Conservation (phyloP, 2,888 invertebrate species). For the Eledona agricola region DNA sequence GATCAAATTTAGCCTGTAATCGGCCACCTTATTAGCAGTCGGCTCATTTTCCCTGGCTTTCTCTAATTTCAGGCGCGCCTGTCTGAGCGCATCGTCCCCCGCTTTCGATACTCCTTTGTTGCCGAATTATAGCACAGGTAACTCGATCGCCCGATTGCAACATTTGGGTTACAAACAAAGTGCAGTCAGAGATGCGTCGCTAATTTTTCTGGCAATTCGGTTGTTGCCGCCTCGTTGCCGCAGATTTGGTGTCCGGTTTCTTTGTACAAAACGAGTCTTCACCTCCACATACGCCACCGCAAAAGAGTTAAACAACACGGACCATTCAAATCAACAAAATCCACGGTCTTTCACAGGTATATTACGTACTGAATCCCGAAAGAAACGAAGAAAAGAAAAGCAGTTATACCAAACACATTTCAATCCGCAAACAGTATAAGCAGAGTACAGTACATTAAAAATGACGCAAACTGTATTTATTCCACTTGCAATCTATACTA, state of each 20-base stretch:
- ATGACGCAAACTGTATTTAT: too few relatives aligned
- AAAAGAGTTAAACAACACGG: too few relatives aligned
- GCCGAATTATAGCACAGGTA: conserved; percentile 54
- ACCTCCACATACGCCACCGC: too few relatives aligned
- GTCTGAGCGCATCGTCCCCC: conserved; percentile 49
- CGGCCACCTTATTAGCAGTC: conserved; percentile 59
- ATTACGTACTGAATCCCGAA: too few relatives aligned
- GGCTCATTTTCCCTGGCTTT: conserved; percentile 56
- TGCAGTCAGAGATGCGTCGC: conserved; percentile 48
- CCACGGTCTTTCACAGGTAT: too few relatives aligned
- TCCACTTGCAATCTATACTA: too few relatives aligned
- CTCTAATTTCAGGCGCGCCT: conserved; percentile 56
- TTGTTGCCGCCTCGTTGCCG: conserved; percentile 17
- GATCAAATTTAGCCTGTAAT: conserved; percentile 60
- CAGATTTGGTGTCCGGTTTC: conserved; percentile 1
- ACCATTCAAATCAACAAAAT: too few relatives aligned
- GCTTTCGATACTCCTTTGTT: conserved; percentile 55
- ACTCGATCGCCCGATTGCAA: conserved; percentile 46
- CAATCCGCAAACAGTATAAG: too few relatives aligned
- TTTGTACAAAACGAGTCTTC: too few relatives aligned
- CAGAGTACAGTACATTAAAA: too few relatives aligned
- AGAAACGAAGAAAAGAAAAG: too few relatives aligned
- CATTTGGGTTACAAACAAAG: conserved; percentile 48
- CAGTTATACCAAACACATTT: too few relatives aligned
- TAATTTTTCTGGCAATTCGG: conserved; percentile 38